These are phyloP conservation scores for Anagyrus pseudococci DNA, from an alignment of 2,888 invertebrate genomes.

Conservation along the genomic window DNA sequence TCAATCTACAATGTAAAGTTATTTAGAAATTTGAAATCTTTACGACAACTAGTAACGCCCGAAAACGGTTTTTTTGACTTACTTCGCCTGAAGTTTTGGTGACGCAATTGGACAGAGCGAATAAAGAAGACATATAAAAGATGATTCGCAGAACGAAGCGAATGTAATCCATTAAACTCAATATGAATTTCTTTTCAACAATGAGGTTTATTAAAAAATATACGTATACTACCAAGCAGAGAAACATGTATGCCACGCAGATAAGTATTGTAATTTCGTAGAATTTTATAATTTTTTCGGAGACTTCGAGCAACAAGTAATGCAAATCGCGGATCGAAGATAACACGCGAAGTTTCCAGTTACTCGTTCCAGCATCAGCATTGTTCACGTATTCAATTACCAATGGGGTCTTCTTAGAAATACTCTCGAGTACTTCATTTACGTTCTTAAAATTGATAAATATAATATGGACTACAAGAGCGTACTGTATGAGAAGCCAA, in stretches of 20 bases:
- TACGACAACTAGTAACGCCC: not conserved
- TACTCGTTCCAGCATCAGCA: no score
- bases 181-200: not conserved
- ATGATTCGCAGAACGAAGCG: not conserved
- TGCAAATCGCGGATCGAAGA: no score
- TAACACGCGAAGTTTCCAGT: no score
- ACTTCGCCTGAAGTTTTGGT: not conserved
- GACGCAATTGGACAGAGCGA: not conserved
- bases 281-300: conserved; percentile 3
- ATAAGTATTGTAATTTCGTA: conserved; percentile 14
- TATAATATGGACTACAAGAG: no score
- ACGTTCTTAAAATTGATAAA: no score
- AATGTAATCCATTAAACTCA: not conserved
- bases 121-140: not conserved
- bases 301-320: no score
- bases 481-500: no score
- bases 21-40: not conserved
- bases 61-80: not conserved
- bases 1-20: not conserved
- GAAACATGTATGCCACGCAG: conserved; percentile 9
- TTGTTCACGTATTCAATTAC: no score
- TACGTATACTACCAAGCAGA: conserved; percentile 9
- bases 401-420: no score
- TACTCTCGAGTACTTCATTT: no score
- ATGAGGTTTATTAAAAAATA: not conserved